A percentile compares a stretch with the other conserved stretches of the same genome.
Evolutionary conservation across 2,113 vertebrate genomes (phyloP).

Genomic region (Podiceps cristatus): DNA sequence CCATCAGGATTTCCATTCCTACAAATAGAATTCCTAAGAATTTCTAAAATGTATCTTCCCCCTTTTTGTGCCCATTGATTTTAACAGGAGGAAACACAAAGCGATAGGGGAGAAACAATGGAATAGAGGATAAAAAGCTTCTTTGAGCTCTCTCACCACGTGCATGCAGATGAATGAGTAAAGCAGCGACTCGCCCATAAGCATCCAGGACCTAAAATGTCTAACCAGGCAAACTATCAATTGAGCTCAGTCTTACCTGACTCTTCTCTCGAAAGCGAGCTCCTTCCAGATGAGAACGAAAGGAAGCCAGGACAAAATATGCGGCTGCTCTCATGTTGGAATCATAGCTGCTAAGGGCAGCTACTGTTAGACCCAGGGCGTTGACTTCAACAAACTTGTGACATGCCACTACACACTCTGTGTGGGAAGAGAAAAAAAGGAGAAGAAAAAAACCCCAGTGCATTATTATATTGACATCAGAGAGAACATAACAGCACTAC

Average conservation of each 20-base stretch:
- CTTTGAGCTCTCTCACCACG: background rate
- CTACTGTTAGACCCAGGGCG: constrained; percentile 85
- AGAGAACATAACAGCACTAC: background rate
- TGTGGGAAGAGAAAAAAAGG: background rate
- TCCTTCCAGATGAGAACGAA: constrained; percentile 89
- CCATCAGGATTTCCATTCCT: background rate
- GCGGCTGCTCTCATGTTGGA: constrained; percentile 84
- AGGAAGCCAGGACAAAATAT: constrained; percentile 85
- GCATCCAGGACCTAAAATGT: rapidly evolving
- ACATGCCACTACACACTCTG: constrained; percentile 92
- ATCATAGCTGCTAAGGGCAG: constrained; percentile 93
- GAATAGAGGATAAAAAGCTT: background rate
- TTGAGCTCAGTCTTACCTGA: constrained; percentile 78
- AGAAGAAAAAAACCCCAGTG: background rate
- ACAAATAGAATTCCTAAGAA: background rate
- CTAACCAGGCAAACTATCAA: background rate
- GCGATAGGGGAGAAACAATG: background rate
- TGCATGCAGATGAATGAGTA: background rate
- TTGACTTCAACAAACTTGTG: constrained; percentile 90
- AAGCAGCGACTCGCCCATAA: background rate
- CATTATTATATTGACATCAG: background rate
- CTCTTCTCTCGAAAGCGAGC: constrained; percentile 86
- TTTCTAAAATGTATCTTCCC: background rate
- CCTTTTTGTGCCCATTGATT: background rate
- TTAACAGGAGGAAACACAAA: background rate